Percentiles rank a stretch among this genome's conserved stretches.
phyloP scores from a whole-genome alignment of 35 echinoderm and acorn worm species.

The Patiria miniata region DNA sequence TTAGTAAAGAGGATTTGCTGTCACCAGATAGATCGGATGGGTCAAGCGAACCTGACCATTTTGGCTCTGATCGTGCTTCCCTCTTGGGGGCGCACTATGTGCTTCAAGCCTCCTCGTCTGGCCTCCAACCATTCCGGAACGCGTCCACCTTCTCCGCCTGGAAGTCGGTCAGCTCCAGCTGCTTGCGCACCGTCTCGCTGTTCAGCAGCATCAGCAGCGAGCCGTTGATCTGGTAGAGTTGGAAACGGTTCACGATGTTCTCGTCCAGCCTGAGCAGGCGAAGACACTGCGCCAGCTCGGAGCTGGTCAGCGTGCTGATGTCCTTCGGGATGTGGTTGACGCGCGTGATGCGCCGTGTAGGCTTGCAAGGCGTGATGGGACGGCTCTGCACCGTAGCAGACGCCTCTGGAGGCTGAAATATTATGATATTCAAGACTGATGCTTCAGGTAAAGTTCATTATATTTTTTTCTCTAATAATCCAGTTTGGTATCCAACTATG shows the following conservation, averaged over 20 bases:
- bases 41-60: no score
- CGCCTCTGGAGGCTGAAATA: no score
- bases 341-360: neutral
- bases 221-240: neutral
- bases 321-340: neutral
- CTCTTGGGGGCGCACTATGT: no score
- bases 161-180: neutral
- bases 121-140: neutral
- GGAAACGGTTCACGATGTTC: neutral
- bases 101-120: neutral
- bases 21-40: no score
- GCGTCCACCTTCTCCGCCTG: conserved; percentile 3
- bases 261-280: neutral
- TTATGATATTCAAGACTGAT: no score
- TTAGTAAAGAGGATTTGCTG: no score
- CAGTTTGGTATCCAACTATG: no score
- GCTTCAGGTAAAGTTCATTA: no score
- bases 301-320: neutral
- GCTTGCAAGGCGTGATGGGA: no score
- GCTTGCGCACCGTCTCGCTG: neutral
- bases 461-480: no score
- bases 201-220: neutral
- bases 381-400: no score
- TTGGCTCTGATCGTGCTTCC: no score
- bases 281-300: neutral